These are phyloP conservation scores for Mastigias papua DNA, from an alignment of 30 jellyfish, hydroid and myxozoan species.

Conservation along the genomic window DNA sequence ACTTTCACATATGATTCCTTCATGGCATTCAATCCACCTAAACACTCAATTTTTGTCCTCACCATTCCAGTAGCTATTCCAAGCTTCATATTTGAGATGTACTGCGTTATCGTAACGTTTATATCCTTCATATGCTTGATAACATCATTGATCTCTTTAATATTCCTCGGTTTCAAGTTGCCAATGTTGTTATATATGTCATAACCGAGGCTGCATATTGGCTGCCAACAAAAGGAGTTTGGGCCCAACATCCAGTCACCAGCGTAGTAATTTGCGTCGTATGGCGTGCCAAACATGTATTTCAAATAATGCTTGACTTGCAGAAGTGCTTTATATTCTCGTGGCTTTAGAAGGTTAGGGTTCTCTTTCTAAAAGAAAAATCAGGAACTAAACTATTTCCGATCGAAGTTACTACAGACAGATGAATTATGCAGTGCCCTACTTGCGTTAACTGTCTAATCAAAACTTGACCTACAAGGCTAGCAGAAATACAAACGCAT, in stretches of 20 bases:
- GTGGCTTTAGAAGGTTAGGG: slow-evolving; percentile 73
- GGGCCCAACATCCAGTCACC: slow-evolving; percentile 98
- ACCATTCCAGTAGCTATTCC: slow-evolving; percentile 94
- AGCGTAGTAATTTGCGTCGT: slow-evolving; percentile 79
- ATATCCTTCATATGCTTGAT: slow-evolving; percentile 67
- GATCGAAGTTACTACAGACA: too few relatives aligned
- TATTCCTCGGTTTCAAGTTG: slow-evolving; percentile 70
- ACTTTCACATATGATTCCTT: slow-evolving; percentile 64
- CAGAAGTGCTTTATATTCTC: slow-evolving; percentile 91
- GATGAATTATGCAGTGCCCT: too few relatives aligned
- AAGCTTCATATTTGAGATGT: slow-evolving; percentile 83
- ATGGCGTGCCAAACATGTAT: slow-evolving; percentile 81
- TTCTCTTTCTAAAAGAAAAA: slow-evolving; percentile 88
- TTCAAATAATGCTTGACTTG: slow-evolving; percentile 85
- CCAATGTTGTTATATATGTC: slow-evolving; percentile 76
- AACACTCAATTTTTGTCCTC: slow-evolving; percentile 84
- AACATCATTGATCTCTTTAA: slow-evolving; percentile 69
- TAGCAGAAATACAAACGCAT: too few relatives aligned
- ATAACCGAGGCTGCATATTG: slow-evolving; percentile 81
- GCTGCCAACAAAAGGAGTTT: slow-evolving; percentile 86
- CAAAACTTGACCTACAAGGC: too few relatives aligned
- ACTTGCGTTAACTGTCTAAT: too few relatives aligned
- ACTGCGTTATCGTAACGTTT: slow-evolving; percentile 68
- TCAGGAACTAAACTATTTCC: too few relatives aligned
- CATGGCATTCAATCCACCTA: slow-evolving; percentile 87